Percentiles rank a stretch among this genome's conserved stretches.
phyloP scores from a whole-genome alignment of 2,113 vertebrate genomes.

The Proterorhinus semilunaris region DNA sequence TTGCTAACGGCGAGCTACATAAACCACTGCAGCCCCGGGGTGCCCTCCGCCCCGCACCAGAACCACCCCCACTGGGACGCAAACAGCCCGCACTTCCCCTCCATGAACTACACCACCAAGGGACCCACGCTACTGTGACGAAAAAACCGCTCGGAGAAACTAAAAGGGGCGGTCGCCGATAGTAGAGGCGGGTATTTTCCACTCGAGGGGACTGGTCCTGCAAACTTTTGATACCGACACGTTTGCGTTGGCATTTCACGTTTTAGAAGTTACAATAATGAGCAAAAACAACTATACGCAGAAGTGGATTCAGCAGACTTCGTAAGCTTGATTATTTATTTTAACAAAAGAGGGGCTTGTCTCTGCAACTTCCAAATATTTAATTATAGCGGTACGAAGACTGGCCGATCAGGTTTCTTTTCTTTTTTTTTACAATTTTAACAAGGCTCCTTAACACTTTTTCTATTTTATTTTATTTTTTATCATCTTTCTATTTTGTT shows the following conservation, averaged over 20 bases:
- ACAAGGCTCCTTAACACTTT: background rate
- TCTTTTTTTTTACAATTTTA: background rate
- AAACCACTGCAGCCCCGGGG: conserved; percentile 75
- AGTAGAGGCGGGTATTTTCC: too few relatives aligned
- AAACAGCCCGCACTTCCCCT: conserved; percentile 79
- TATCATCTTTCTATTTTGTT: background rate
- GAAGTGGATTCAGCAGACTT: background rate
- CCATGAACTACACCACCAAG: conserved; percentile 80
- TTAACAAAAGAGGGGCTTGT: conserved; percentile 35
- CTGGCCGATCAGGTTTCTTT: background rate
- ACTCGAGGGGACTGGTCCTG: conserved; percentile 6
- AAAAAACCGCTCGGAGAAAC: background rate
- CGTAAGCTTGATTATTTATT: conserved; percentile 48
- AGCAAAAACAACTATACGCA: too few relatives aligned
- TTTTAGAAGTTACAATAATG: too few relatives aligned
- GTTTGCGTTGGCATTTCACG: too few relatives aligned
- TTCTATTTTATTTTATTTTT: background rate
- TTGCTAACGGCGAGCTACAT: conserved; percentile 89
- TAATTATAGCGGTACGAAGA: background rate
- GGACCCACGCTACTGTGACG: conserved; percentile 85
- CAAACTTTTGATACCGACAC: too few relatives aligned
- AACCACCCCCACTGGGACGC: conserved; percentile 72
- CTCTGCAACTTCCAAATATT: conserved; percentile 30
- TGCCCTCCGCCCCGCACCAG: conserved; percentile 49
- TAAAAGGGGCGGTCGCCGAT: too few relatives aligned